These are phyloP conservation scores for Oncorhynchus clarkii DNA, from an alignment of 2,113 vertebrate genomes.

Conservation along the genomic window DNA sequence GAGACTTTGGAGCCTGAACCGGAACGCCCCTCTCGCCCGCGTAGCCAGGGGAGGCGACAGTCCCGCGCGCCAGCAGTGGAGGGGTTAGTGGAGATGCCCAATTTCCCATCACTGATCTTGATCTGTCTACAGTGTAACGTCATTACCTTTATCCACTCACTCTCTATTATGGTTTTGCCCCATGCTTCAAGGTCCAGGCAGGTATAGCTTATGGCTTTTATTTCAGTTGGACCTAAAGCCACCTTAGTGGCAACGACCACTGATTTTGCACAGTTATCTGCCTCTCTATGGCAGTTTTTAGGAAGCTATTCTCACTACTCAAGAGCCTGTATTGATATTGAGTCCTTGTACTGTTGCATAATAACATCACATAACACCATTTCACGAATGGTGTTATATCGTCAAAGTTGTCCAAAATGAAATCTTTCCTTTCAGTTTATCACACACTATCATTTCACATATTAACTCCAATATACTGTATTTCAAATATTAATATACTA, in stretches of 20 bases:
- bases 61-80: conserved; percentile 82
- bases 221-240: neutral
- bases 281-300: neutral
- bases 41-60: conserved; percentile 69
- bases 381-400: neutral
- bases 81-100: conserved; percentile 72
- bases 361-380: neutral
- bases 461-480: neutral
- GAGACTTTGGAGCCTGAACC: conserved; percentile 75
- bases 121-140: neutral
- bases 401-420: neutral
- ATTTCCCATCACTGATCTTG: neutral
- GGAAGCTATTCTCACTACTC: neutral
- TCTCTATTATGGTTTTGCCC: neutral
- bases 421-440: neutral
- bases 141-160: neutral
- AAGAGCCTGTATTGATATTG: neutral
- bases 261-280: neutral
- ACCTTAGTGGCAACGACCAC: neutral
- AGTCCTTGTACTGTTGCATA: neutral
- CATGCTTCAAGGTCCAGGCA: neutral
- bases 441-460: neutral
- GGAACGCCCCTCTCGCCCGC: conserved; percentile 67
- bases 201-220: neutral
- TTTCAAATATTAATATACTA: neutral